A percentile compares a stretch with the other conserved stretches of the same genome.
Evolutionary conservation across 1,140 invertebrate genomes (phyloP).

Genomic region (Diploscapter pachys): DNA sequence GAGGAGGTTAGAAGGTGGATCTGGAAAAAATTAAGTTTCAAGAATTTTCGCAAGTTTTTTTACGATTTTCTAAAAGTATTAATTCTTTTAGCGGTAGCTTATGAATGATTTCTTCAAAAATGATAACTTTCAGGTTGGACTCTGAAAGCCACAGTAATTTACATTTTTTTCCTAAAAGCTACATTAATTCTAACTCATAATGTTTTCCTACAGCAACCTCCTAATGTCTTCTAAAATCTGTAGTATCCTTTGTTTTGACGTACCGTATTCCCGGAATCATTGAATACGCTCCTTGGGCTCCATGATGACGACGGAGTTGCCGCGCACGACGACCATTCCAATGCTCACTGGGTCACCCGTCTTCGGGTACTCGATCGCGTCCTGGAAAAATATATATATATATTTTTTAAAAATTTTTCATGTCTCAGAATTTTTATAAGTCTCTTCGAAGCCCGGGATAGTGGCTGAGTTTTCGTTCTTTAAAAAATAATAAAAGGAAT

Average conservation of each 20-base stretch:
- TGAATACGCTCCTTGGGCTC: conserved; percentile 53
- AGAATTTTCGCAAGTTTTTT: too few relatives aligned
- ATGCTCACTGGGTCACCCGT: conserved; percentile 45
- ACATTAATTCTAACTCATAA: neutral
- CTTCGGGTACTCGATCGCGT: conserved; percentile 52
- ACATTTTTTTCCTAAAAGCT: too few relatives aligned
- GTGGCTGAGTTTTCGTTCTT: neutral
- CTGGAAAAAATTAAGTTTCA: too few relatives aligned
- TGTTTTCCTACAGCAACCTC: neutral
- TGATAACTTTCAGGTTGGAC: too few relatives aligned
- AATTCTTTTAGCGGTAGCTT: too few relatives aligned
- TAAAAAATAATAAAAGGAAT: conserved; percentile 6
- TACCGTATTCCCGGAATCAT: neutral
- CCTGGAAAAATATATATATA: conserved; percentile 30
- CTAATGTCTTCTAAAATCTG: too few relatives aligned
- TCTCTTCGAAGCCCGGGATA: too few relatives aligned
- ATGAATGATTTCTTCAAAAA: too few relatives aligned
- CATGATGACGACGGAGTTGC: conserved; percentile 59
- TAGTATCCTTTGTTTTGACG: neutral
- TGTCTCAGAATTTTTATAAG: too few relatives aligned
- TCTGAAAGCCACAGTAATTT: too few relatives aligned
- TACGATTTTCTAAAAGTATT: too few relatives aligned
- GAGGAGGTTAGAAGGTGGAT: too few relatives aligned
- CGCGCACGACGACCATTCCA: conserved; percentile 58
- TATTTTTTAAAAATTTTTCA: conserved; percentile 12